Evolutionary conservation across 2,888 invertebrate species (phyloP).

Genomic region (Heterodera filipjevi): DNA sequence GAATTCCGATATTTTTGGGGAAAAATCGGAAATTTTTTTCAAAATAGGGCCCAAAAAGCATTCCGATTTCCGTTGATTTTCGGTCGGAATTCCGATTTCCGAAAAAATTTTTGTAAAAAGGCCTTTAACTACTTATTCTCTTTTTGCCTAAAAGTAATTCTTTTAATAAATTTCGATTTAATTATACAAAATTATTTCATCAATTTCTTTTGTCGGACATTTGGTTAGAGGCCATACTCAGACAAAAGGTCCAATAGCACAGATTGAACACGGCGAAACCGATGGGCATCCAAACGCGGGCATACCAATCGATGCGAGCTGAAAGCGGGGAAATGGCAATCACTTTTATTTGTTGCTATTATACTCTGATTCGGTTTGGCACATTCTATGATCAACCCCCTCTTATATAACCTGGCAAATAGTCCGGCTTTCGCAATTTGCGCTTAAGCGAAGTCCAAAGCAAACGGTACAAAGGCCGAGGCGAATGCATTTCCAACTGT

Average conservation of each 20-base stretch:
- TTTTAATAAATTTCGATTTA: too few relatives aligned
- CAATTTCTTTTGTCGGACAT: neutral
- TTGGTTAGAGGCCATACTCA: constrained; percentile 34
- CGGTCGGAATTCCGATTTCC: too few relatives aligned
- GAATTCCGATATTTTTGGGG: too few relatives aligned
- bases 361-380: too few relatives aligned
- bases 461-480: neutral
- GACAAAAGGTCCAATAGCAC: constrained; percentile 36
- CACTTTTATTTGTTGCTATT: too few relatives aligned
- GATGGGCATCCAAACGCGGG: constrained; percentile 66
- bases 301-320: constrained; percentile 64
- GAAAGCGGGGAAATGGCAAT: neutral
- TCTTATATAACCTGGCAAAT: constrained; percentile 49
- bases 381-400: neutral
- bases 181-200: too few relatives aligned
- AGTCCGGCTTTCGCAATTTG: constrained; percentile 53
- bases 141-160: too few relatives aligned
- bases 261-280: constrained; percentile 22
- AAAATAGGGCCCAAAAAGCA: too few relatives aligned
- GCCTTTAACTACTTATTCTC: too few relatives aligned
- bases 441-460: constrained; percentile 21
- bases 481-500: constrained; percentile 10
- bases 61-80: too few relatives aligned
- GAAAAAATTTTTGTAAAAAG: neutral
- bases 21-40: too few relatives aligned